Base-by-base conservation (phyloP, 2,113 vertebrate genomes). In the Sterna hirundo region DNA sequence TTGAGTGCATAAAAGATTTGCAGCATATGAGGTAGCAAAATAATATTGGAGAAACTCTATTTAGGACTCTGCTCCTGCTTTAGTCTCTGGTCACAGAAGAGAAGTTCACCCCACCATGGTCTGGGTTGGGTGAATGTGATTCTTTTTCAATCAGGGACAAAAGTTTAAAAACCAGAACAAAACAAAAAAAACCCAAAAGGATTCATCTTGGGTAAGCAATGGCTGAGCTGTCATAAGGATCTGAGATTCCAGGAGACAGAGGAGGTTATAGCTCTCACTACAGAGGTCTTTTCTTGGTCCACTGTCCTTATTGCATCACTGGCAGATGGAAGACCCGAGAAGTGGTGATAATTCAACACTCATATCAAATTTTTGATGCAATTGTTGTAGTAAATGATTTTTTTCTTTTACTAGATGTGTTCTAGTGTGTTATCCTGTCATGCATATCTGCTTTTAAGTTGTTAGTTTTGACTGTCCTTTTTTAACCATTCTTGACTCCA, bases 91-190 rank as follows among this genome's bases (percentile, higher is more conserved):
- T 26, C 2, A 3, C 26, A 60, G 44, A 93, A 40, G 3, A 69
- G 8, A 13, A 64, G 30, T 29, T 94, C 17, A 60, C 2, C 3
- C 20, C 22, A 32, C 5, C 2, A 6, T 38, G 25, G 5, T 54
- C 30, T 83, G 32, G 3, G 11, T 32, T 13, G 36, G 7, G 27
- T 54, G 19, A 88, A n/a, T 0, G 3, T 0, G 6, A 22, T 15
- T 66, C 3, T 54, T 80, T 61, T 79, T 84, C 14, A 61, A 15
- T 27, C 13, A 23, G 25, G 9, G 10, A 65, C 0, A 32, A 78
- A 89, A 88, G 8, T 44, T 32, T 15, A 5, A 54, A 44, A 17
- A 17, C 22, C 10, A 15, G 29, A 15, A 5, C 13, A 9, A 57
- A 51, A 34, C 6, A 4, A 30, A 4, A 30, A 55, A 55, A 32